These are phyloP conservation scores for Sialia sialis DNA, from an alignment of 2,113 vertebrate species.

Conservation along the genomic window DNA sequence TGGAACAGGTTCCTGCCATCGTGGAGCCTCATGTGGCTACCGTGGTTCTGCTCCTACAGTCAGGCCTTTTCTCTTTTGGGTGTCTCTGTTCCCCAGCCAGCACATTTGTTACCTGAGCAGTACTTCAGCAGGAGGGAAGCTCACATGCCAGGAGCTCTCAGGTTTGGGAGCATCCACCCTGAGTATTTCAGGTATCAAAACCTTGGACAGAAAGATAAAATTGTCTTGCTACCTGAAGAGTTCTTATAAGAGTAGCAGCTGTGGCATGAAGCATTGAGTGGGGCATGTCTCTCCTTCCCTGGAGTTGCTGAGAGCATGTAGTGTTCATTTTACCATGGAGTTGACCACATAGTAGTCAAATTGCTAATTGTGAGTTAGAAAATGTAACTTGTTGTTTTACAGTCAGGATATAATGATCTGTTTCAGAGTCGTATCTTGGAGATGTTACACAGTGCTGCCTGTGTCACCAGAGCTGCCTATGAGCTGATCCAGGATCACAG, in stretches of 20 bases:
- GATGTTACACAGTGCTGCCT: slow-evolving; percentile 77
- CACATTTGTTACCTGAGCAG: neutral
- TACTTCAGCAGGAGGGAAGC: neutral
- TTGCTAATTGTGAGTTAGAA: neutral
- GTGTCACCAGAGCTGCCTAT: slow-evolving; percentile 80
- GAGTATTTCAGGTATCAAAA: neutral
- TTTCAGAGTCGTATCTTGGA: slow-evolving; percentile 83
- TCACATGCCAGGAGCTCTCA: neutral
- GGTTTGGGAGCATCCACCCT: neutral
- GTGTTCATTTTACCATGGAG: neutral
- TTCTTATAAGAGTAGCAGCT: neutral
- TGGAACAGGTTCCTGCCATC: no score
- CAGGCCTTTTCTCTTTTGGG: neutral
- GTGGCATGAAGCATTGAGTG: neutral
- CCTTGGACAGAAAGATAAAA: neutral
- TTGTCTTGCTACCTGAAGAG: neutral
- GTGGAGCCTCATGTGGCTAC: no score
- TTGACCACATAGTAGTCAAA: neutral
- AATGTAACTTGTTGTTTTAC: no score
- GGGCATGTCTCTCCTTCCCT: neutral
- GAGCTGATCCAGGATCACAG: slow-evolving; percentile 83
- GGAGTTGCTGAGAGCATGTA: neutral
- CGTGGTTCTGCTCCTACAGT: neutral
- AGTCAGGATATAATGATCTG: no score
- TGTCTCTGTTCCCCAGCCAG: neutral